phyloP scores from a whole-genome alignment of 1,140 invertebrate species.

The Triops cancriformis region DNA sequence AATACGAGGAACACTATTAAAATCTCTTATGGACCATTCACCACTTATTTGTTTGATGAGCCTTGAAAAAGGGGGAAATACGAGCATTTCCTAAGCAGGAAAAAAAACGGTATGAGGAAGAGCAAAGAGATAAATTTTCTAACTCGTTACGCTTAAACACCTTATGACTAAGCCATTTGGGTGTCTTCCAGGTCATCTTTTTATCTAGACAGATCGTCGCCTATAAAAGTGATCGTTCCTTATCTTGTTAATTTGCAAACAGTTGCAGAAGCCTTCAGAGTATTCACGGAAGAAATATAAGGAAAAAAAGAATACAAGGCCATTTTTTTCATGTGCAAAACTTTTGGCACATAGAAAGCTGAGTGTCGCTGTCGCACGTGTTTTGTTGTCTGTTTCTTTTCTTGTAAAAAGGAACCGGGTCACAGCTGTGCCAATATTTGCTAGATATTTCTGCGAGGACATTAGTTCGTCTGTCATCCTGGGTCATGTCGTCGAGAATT shows the following conservation, averaged over 20 bases:
- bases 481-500: background rate
- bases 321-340: background rate
- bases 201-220: background rate
- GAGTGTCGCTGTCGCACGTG: background rate
- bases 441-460: slow-evolving; percentile 13
- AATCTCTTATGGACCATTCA: background rate
- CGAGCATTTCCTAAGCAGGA: background rate
- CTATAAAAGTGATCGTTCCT: background rate
- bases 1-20: slow-evolving; percentile 12
- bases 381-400: background rate
- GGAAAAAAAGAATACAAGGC: background rate
- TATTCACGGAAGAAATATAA: too few relatives aligned
- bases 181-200: slow-evolving; percentile 5
- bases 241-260: background rate
- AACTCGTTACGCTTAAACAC: background rate
- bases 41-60: slow-evolving; percentile 13
- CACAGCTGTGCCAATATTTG: slow-evolving; percentile 10
- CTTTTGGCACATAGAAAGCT: background rate
- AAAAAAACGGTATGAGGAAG: background rate
- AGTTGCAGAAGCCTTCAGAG: background rate
- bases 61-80: slow-evolving; percentile 1
- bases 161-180: background rate
- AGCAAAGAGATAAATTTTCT: background rate
- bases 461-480: background rate
- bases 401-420: background rate